Conservation (phyloP, 2,797 vertebrate genomes). For the Eulemur mongoz region DNA sequence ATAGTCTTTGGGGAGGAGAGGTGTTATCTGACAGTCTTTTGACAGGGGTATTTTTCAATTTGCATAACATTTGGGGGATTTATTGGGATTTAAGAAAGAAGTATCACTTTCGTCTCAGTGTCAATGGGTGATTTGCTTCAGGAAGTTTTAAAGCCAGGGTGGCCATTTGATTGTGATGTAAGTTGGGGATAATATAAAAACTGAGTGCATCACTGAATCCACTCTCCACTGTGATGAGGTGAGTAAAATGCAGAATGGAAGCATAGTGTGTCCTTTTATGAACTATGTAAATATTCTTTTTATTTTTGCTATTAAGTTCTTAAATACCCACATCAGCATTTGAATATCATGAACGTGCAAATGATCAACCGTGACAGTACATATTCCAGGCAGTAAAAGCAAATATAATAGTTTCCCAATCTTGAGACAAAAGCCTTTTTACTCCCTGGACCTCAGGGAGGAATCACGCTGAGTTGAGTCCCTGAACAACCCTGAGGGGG, state of each 20-base stretch:
- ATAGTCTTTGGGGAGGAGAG: conserved; percentile 85
- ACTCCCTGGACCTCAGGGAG: not conserved
- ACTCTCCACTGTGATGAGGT: conserved; percentile 9
- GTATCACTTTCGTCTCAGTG: conserved; percentile 77
- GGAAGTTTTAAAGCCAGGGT: conserved; percentile 70
- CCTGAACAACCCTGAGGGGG: not conserved
- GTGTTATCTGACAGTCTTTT: conserved; percentile 84
- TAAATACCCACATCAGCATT: conserved; percentile 60
- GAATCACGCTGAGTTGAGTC: not conserved
- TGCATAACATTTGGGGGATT: conserved; percentile 83
- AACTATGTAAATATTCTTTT: conserved; percentile 72
- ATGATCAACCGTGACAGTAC: conserved; percentile 34
- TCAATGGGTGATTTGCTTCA: conserved; percentile 73
- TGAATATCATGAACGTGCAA: conserved; percentile 44
- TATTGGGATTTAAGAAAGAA: conserved; percentile 78
- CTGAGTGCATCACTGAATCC: conserved; percentile 12
- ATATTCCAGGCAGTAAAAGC: conserved; percentile 46
- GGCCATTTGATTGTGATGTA: conserved; percentile 53
- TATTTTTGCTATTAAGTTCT: conserved; percentile 64
- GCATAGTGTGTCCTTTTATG: conserved; percentile 60
- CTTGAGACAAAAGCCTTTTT: conserved; percentile 38
- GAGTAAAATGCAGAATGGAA: conserved; percentile 55
- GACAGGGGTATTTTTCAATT: conserved; percentile 85
- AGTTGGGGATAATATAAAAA: conserved; percentile 62
- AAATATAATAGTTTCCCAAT: not conserved